Evolutionary conservation across 2,113 vertebrate species (phyloP), one percentile per base, ranked within the genome.

Genomic region (Gallinago media): DNA sequence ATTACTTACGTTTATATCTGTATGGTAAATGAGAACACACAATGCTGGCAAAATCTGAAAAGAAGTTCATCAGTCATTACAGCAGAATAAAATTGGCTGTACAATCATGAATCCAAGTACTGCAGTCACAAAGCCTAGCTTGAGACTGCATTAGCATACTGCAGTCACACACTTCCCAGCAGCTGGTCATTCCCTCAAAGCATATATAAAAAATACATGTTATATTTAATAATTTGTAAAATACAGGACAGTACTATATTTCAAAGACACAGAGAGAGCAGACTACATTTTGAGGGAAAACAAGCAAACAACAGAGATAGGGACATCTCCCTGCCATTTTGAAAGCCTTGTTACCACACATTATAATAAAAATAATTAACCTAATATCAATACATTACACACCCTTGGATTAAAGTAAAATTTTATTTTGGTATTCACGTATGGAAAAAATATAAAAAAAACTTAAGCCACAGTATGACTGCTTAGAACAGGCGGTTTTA

Each of bases 1-100:
- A 70, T 93, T 98, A 99, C 99, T 99, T 98, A 99, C 99, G 42
- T 99, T 99, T 97, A 99, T 99, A 97, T 99, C 99, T 36, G 99
- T 99, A 97, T 99, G 99, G 97, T 99, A 99, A 98, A 99, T 99
- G 94, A 99, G 99, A 97, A 99, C 99, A 98, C 99, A 99, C 56
- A 99, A 98, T 82, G 99, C 99, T 71, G 99, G 99, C 95, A 99
- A 98, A 98, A 99, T 99, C 99, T 99, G 98, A 89, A 96, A 96
- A 97, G 97, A 96, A 97, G 97, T 93, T 88, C 9, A 96, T 80
- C 65, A 94, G 95, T 85, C 76, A 96, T 91, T 97, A 97, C 4
- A 93, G 47, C 0, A 76, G 92, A 93, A 92, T 19, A 92, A 85
- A 91, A 89, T 9, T 27, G n/a, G 26, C 22, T 29, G 40, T 47